Evolutionary conservation across 2,113 vertebrate genomes (phyloP).

Genomic region (Mastomys natalensis): DNA sequence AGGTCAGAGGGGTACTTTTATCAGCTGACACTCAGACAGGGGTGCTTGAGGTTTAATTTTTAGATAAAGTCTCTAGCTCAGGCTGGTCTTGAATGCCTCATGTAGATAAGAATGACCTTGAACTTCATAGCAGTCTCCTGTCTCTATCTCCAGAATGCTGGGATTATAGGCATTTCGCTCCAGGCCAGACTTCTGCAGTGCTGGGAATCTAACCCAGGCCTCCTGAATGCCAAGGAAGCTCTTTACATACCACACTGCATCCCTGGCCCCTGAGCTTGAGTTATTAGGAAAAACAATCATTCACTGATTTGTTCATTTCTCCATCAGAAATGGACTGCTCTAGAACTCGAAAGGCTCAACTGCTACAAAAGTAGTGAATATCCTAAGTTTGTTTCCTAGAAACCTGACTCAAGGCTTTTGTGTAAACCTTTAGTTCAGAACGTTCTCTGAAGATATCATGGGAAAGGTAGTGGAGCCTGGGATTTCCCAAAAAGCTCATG

Average conservation of each 20-base stretch:
- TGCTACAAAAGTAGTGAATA: background rate
- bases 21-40: background rate
- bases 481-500: background rate
- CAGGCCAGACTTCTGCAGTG: too few species aligned
- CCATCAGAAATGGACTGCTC: background rate
- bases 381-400: background rate
- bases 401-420: background rate
- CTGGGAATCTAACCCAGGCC: background rate
- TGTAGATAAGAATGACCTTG: background rate
- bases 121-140: background rate
- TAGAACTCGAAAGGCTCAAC: background rate
- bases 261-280: background rate
- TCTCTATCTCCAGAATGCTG: background rate
- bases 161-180: too few species aligned
- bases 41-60: background rate
- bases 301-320: background rate
- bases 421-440: background rate
- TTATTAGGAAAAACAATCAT: background rate
- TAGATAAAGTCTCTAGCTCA: background rate
- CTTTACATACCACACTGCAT: fast-evolving
- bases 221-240: background rate
- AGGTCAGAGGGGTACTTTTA: background rate
- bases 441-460: background rate
- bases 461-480: background rate
- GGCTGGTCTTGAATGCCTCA: background rate